A percentile compares a stretch with the other conserved stretches of the same genome.
These are phyloP conservation scores for Pipra filicauda DNA, from an alignment of 2,113 vertebrate genomes.

Conservation along the genomic window DNA sequence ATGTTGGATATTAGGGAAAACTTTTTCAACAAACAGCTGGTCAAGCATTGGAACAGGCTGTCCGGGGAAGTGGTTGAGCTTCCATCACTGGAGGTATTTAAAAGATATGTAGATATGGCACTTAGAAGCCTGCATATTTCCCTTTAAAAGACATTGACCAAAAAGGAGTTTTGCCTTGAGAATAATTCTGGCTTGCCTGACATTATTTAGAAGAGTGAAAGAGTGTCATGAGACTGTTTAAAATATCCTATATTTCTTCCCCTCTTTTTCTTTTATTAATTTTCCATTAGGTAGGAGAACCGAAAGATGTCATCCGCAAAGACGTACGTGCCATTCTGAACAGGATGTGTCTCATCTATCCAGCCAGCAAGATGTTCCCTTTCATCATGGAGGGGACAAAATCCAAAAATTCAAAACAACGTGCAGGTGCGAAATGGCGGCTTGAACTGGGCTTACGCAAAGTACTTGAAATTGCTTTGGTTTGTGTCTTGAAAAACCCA, in stretches of 20 bases:
- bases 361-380: slow-evolving; percentile 95
- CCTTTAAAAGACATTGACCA: background rate
- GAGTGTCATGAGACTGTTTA: background rate
- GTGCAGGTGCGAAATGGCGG: slow-evolving; percentile 80
- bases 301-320: slow-evolving; percentile 94
- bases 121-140: background rate
- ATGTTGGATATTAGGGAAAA: background rate
- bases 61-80: background rate
- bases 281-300: slow-evolving; percentile 87
- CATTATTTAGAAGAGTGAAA: fast-evolving
- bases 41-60: background rate
- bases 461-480: background rate
- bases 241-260: background rate
- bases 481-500: background rate
- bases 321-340: slow-evolving; percentile 92
- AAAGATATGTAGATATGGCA: fast-evolving
- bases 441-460: background rate
- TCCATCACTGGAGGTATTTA: background rate
- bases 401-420: slow-evolving; percentile 97
- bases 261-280: background rate
- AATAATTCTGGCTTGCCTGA: background rate
- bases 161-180: background rate
- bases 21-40: fast-evolving
- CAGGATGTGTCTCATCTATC: slow-evolving; percentile 94
- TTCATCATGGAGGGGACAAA: slow-evolving; percentile 98